These are phyloP conservation scores for Papilio gigon DNA, from an alignment of 2,888 invertebrate species.

Conservation along the genomic window DNA sequence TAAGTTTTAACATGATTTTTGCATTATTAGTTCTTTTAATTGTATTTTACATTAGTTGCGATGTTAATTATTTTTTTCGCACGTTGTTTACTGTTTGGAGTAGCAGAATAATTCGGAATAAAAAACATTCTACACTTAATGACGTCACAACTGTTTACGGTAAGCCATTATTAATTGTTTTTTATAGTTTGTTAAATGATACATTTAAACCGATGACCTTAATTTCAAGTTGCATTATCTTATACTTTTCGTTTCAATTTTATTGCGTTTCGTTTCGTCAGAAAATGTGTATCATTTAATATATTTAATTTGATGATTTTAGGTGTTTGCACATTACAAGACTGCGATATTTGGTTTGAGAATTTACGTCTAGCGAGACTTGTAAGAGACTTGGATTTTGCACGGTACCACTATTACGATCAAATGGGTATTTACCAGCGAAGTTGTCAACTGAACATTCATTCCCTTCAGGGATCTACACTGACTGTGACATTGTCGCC, in stretches of 20 bases:
- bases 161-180: constrained; percentile 60
- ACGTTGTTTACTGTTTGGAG: constrained; percentile 85
- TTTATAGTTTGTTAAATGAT: background rate
- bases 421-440: constrained; percentile 64
- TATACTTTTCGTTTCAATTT: background rate
- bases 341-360: constrained; percentile 63
- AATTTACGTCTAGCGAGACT: constrained; percentile 62
- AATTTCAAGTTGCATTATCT: background rate
- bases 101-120: constrained; percentile 83
- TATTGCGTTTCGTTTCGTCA: too few relatives aligned
- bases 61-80: constrained; percentile 88
- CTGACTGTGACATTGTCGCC: constrained; percentile 54
- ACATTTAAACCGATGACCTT: background rate
- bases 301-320: too few relatives aligned
- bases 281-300: too few relatives aligned
- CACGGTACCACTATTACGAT: constrained; percentile 70
- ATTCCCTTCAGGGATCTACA: constrained; percentile 71
- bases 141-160: constrained; percentile 87
- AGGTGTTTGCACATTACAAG: constrained; percentile 73
- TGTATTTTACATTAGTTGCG: constrained; percentile 84
- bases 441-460: constrained; percentile 56
- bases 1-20: constrained; percentile 50
- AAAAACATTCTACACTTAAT: constrained; percentile 83
- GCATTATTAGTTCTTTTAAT: constrained; percentile 57
- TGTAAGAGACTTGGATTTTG: constrained; percentile 71